A percentile compares a stretch with the other conserved stretches of the same genome.
These are phyloP conservation scores for Amitus sp. DNA, from an alignment of 2,888 invertebrate species.

Conservation along the genomic window DNA sequence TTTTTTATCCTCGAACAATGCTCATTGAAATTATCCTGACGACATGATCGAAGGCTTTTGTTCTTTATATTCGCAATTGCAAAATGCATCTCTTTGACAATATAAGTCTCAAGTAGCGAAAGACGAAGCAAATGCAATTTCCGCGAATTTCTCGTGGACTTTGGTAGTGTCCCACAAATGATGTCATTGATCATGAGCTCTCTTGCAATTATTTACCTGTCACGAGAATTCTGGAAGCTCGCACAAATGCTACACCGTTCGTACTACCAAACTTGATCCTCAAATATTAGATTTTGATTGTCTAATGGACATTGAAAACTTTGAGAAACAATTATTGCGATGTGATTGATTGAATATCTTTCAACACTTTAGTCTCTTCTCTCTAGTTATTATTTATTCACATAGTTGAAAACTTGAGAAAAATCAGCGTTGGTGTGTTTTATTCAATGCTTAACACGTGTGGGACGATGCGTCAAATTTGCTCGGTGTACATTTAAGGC, in stretches of 20 bases:
- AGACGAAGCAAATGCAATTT: slow-evolving; percentile 2
- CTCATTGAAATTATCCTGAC: neutral
- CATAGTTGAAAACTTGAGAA: no score
- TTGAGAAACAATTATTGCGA: no score
- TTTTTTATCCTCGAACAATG: neutral
- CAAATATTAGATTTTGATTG: no score
- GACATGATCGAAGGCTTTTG: neutral
- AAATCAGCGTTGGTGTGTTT: no score
- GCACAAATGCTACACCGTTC: neutral
- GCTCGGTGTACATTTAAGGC: no score
- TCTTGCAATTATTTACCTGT: slow-evolving; percentile 9
- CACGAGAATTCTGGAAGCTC: slow-evolving; percentile 4
- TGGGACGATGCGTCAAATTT: no score
- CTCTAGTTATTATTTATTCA: no score
- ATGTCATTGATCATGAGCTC: slow-evolving; percentile 12
- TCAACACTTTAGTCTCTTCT: no score
- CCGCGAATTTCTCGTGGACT: neutral
- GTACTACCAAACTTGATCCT: neutral
- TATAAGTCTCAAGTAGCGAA: neutral
- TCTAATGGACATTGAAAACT: no score
- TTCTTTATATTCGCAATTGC: neutral
- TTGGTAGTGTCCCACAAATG: neutral
- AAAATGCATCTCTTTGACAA: neutral
- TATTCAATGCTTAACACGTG: no score
- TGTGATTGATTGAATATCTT: no score